Percentiles rank a stretch among this genome's conserved stretches.
phyloP scores from a whole-genome alignment of 2,888 invertebrate species.

The Spilosoma lubricipeda region DNA sequence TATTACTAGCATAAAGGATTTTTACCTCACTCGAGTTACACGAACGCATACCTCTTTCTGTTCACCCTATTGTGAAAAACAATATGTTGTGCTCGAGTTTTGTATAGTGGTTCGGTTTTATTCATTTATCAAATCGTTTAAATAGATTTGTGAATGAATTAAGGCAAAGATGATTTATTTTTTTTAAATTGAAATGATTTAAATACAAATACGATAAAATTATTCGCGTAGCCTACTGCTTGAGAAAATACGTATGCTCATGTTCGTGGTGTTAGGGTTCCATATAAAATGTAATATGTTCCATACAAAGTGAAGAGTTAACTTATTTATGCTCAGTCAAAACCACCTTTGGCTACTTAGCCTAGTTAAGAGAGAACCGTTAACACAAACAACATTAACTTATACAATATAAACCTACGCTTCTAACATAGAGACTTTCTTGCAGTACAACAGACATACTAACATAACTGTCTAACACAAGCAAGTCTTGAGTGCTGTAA shows the following conservation, averaged over 20 bases:
- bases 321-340: no score
- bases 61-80: constrained; percentile 21
- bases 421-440: no score
- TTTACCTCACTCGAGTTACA: constrained; percentile 16
- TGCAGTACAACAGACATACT: no score
- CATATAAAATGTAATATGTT: background rate
- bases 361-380: no score
- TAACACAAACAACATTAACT: no score
- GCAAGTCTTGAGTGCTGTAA: no score
- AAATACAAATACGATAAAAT: background rate
- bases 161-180: background rate
- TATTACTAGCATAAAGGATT: constrained; percentile 25
- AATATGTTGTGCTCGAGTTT: constrained; percentile 12
- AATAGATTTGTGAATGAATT: background rate
- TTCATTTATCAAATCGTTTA: background rate
- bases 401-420: no score
- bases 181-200: background rate
- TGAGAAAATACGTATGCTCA: no score
- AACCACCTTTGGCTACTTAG: no score
- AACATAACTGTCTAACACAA: no score
- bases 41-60: constrained; percentile 21
- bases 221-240: no score
- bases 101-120: background rate
- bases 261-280: background rate
- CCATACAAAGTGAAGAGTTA: no score